Evolutionary conservation across 2,888 invertebrate genomes (phyloP), one percentile per base, ranked within the genome.

Genomic region (Amblyteles armatorius): DNA sequence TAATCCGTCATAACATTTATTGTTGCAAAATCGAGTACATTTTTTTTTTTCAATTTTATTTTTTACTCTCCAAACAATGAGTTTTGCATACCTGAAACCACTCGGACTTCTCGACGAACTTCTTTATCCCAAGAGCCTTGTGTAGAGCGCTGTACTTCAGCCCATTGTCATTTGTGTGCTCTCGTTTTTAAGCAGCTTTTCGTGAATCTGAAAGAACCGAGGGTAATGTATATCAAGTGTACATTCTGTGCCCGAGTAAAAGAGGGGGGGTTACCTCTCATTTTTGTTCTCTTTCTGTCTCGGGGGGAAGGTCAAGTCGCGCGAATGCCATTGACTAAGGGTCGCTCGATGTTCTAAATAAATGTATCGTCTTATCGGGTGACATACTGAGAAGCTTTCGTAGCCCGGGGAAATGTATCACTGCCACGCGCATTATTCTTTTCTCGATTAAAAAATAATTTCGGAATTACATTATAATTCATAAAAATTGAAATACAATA

Each of bases 161-260:
- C 92, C 92, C 92, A 92, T 92, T 90, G 91, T 92, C 91, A 90
- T 89, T 89, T 73, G 86, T 88, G 82, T 88, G 77, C 76, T 80
- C 86, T 82, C 81, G 86, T 86, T 87, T 88, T 63, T 85, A 77
- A 81, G 78, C 88, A 88, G 87, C 83, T 88, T 88, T 87, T 84
- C 85, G 83, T 63, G 60, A 72, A 88, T 83, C 90, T 89, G 87
- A 40, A 84, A 78, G 84, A 44, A 48, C 22, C 63, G 33, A 26
- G 33, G 44, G 29, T 50, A 33, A 71, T 13, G 13, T 44, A 79
- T 63, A 79, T 67, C 40, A 65, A 73, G 72, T 73, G 67, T 48
- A 71, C 48, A 65, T 33, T 44, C 36, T 36, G 50, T 29, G 19
- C 1, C 57, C 11, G 26, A 57, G 57, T 57, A 22, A 22, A 1